phyloP scores from a whole-genome alignment of 2,888 invertebrate genomes.

The Pherbina coryleti region DNA sequence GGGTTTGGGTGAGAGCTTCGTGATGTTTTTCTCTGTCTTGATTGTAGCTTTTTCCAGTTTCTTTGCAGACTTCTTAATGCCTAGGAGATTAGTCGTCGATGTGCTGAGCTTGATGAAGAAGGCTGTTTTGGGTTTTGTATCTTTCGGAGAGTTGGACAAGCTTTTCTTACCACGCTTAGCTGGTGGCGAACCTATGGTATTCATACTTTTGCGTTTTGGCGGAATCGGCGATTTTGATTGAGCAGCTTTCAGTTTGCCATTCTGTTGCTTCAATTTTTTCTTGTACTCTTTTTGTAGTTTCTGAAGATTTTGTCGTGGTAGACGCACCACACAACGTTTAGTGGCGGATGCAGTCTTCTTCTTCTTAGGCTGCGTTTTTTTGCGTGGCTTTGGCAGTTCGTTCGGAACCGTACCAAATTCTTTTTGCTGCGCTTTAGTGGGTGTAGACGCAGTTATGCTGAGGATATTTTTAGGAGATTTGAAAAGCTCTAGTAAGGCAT shows the following conservation, averaged over 20 bases:
- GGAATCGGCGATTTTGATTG: neutral
- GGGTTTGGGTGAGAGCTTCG: neutral
- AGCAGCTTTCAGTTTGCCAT: neutral
- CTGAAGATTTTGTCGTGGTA: slow-evolving; percentile 46
- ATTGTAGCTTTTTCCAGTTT: neutral
- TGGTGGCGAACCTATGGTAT: slow-evolving; percentile 36
- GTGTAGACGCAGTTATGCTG: slow-evolving; percentile 41
- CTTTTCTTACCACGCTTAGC: slow-evolving; percentile 34
- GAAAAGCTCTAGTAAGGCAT: neutral
- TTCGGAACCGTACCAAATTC: slow-evolving; percentile 44
- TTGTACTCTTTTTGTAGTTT: slow-evolving; percentile 39
- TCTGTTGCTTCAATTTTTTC: neutral
- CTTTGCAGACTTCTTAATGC: neutral
- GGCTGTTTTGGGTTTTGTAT: slow-evolving; percentile 35
- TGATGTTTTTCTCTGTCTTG: neutral
- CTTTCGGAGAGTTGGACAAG: slow-evolving; percentile 1
- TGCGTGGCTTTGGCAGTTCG: neutral
- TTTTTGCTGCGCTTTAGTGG: slow-evolving; percentile 53
- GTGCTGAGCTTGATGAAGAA: slow-evolving; percentile 46
- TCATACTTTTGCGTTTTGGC: neutral
- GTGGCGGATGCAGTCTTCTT: slow-evolving; percentile 33
- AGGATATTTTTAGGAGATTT: neutral
- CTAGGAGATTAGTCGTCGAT: neutral
- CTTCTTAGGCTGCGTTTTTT: slow-evolving; percentile 7
- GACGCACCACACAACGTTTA: slow-evolving; percentile 47